Evolutionary conservation across 2,888 invertebrate species (phyloP).

Genomic region (Cantharis flavilabris): DNA sequence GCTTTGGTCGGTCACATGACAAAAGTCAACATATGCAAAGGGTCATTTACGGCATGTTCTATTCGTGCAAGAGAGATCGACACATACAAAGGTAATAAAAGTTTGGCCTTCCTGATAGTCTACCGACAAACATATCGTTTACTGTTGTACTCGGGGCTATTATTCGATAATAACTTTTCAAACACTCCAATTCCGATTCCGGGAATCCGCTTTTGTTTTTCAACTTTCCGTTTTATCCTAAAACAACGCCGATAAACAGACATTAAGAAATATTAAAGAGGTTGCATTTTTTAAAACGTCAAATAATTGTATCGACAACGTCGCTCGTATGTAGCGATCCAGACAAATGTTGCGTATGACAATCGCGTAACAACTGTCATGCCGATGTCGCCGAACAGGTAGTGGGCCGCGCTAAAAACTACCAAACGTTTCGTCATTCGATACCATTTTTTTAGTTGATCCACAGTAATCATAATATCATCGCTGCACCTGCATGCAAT

Average conservation of each 20-base stretch:
- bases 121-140: constrained; percentile 36
- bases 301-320: constrained; percentile 10
- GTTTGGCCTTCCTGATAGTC: constrained; percentile 37
- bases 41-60: constrained; percentile 55
- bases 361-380: constrained; percentile 31
- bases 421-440: constrained; percentile 22
- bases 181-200: too few species aligned
- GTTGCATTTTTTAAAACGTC: background rate
- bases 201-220: background rate
- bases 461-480: background rate
- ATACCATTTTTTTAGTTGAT: background rate
- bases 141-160: background rate
- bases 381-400: constrained; percentile 44
- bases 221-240: background rate
- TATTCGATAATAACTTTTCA: background rate
- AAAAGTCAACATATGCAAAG: constrained; percentile 39
- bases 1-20: constrained; percentile 59
- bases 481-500: constrained; percentile 22
- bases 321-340: constrained; percentile 25
- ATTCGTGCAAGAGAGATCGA: constrained; percentile 32
- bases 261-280: background rate
- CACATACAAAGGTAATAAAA: constrained; percentile 32
- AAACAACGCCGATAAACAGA: background rate
- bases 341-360: constrained; percentile 27
- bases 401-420: constrained; percentile 32